phyloP scores from a whole-genome alignment of 2,888 invertebrate species.

The Drosophila nr. perissopoda region DNA sequence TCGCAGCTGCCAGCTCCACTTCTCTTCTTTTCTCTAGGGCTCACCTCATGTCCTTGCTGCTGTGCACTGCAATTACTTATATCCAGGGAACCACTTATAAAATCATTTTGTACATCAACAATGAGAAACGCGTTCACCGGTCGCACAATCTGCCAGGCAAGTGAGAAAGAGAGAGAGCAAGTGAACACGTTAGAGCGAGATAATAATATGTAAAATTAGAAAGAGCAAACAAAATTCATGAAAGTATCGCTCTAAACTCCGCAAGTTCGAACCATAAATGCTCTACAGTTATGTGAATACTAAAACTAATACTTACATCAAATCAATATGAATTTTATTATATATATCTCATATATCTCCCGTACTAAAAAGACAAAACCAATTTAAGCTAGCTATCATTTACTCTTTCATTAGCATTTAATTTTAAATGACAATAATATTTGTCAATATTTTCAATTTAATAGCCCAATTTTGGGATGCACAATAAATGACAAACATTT shows the following conservation, averaged over 20 bases:
- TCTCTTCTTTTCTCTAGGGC: constrained; percentile 27
- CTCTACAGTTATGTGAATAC: background rate
- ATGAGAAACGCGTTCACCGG: constrained; percentile 95
- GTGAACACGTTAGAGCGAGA: constrained; percentile 38
- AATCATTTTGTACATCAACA: constrained; percentile 99
- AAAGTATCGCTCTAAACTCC: background rate
- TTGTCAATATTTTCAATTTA: background rate
- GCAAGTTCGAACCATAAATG: background rate
- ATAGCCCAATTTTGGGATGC: background rate
- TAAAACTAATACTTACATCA: too few relatives aligned
- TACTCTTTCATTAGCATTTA: background rate
- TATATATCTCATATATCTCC: background rate
- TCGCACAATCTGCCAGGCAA: constrained; percentile 89
- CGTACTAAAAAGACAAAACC: background rate
- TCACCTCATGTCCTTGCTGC: constrained; percentile 93
- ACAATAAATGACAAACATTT: background rate
- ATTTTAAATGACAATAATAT: background rate
- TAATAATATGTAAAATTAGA: constrained; percentile 37
- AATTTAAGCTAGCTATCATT: background rate
- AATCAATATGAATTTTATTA: background rate
- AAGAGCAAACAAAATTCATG: constrained; percentile 20
- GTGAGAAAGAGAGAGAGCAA: constrained; percentile 55
- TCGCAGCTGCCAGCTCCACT: constrained; percentile 50
- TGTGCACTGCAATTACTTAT: constrained; percentile 97
- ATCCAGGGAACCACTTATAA: constrained; percentile 96